Evolutionary conservation across 2,888 invertebrate genomes (phyloP).

Genomic region (Tachina grossa): DNA sequence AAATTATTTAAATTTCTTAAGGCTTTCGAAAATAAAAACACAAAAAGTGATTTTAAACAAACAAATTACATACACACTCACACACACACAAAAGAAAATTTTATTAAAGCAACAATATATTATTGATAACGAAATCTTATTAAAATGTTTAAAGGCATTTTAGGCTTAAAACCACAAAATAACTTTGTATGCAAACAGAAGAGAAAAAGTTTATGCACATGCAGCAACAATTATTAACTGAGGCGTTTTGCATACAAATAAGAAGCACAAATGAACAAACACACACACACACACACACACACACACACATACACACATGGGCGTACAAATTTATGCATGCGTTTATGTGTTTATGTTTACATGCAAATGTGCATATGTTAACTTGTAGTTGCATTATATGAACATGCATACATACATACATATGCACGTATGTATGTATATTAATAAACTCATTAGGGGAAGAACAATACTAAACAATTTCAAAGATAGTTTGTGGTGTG

Average conservation of each 20-base stretch:
- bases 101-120: not conserved
- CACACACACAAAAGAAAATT: not conserved
- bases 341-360: not conserved
- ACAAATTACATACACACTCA: not conserved
- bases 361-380: not conserved
- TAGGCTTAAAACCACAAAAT: constrained; percentile 33
- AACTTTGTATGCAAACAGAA: constrained; percentile 26
- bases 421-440: too few relatives aligned
- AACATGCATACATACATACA: not conserved
- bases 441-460: too few relatives aligned
- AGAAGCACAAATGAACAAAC: constrained; percentile 15
- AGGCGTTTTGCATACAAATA: constrained; percentile 60
- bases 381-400: too few relatives aligned
- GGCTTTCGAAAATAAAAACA: not conserved
- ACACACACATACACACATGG: not conserved
- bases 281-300: constrained; percentile 9
- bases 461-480: too few relatives aligned
- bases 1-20: too few relatives aligned
- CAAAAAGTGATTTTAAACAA: constrained; percentile 16
- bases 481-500: too few relatives aligned
- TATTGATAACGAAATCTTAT: constrained; percentile 24
- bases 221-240: constrained; percentile 60
- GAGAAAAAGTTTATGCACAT: constrained; percentile 32
- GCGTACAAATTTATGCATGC: not conserved
- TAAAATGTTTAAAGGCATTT: constrained; percentile 38